Percentiles rank a stretch among this genome's conserved stretches.
Evolutionary conservation across 2,797 vertebrate genomes (phyloP).

Genomic region (Rhinoraja longicauda): DNA sequence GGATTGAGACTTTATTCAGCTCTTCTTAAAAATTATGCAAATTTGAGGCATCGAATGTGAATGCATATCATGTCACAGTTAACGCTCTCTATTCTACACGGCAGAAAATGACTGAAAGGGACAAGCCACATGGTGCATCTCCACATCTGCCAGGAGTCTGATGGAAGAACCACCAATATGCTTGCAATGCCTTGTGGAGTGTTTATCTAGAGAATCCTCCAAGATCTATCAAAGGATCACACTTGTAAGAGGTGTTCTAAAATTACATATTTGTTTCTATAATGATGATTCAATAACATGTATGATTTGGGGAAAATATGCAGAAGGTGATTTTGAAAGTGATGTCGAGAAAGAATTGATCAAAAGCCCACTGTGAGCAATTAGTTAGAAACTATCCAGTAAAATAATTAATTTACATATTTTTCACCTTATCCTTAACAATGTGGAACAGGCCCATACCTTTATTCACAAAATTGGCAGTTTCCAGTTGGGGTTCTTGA

Average conservation of each 20-base stretch:
- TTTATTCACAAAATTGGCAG: background rate
- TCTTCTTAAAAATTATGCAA: slow-evolving; percentile 1
- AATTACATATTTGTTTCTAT: no score
- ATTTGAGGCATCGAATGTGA: background rate
- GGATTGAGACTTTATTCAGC: slow-evolving; percentile 25
- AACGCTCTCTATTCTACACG: background rate
- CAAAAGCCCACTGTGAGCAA: background rate
- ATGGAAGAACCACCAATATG: background rate
- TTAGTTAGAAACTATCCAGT: background rate
- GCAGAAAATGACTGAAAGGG: slow-evolving; percentile 2
- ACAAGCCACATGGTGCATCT: background rate
- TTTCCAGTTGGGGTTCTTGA: background rate
- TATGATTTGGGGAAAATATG: no score
- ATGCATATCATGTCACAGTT: background rate
- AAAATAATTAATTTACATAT: background rate
- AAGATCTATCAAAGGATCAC: background rate
- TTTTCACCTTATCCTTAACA: background rate
- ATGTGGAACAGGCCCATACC: background rate
- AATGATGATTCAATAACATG: no score
- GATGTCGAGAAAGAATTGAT: background rate
- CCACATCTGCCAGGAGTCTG: background rate
- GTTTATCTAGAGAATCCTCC: background rate
- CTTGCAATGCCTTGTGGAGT: background rate
- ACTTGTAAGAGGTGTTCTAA: no score
- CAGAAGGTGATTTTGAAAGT: background rate